Base-by-base conservation (phyloP, 1,140 invertebrate genomes). In the Samia ricini region DNA sequence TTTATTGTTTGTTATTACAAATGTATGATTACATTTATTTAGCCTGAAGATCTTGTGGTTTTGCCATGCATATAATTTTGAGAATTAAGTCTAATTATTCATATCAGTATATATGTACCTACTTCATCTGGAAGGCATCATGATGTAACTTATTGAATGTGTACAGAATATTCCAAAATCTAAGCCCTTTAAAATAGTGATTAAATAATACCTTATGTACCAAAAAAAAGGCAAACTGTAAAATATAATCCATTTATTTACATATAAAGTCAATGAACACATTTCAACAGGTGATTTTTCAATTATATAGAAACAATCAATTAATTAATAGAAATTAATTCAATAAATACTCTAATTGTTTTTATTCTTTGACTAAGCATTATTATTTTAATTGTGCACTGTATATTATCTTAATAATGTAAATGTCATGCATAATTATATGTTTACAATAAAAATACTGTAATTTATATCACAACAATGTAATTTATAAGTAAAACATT, bases 241-340 rank as follows among this genome's bases (percentile, higher is more conserved):
- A 63, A 63, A 62, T 62, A 63, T 48, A 50, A 57, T 56, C 49
- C 3, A 61, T 61, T 62, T 56, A 56, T 57, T 57, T 33, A 12
- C 42, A 50, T 26, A 20, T 42, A 57, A 57, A 63, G 61, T 54
- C 61, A 63, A 42, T 63, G 61, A 55, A 61, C 60, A 56, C 54
- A 54, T 26, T 48, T 61, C 15, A n/a, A 57, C 24, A 54, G 36
- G 10, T 56, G 24, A 57, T 22, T 42, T 29, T 8, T 29, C n/a
- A n/a, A n/a, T n/a, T n/a, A n/a, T n/a, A n/a, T n/a, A n/a, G n/a
- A n/a, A n/a, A n/a, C n/a, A n/a, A n/a, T n/a, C n/a, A n/a, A 29
- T 42, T 42, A 4, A 12, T 42, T 8, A 42, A 15, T 15, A 15
- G 8, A 15, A 12, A 42, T 42, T 42, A 42, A 42, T 42, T 12